Evolutionary conservation across 2,888 invertebrate species (phyloP), one percentile per base, ranked within the genome.

Genomic region (Eupithecia dodoneata): DNA sequence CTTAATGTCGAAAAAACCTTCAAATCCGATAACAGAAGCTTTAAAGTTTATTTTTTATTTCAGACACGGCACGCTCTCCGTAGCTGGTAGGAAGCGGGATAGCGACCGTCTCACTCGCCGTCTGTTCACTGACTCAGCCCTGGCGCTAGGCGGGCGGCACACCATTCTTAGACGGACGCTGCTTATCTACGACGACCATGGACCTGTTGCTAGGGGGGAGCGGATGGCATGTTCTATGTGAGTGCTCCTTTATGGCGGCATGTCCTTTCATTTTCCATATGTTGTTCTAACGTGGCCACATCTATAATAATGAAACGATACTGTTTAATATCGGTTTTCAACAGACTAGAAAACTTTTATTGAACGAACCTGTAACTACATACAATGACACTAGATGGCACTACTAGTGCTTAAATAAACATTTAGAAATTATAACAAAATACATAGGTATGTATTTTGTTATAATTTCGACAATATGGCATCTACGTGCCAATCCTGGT

Each of bases 171-270:
- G 97, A 72, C 97, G 97, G 89, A 98, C 99, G 9, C 92, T 99
- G 52, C 98, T 98, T 2, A 96, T 99, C 72, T 98, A 97, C 86
- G 98, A 98, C 87, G 98, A 98, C 87, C 96, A 97, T 87, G 98
- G 98, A 0, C 98, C 98, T 0, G 96, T 97, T 79, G 98, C 98
- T 0, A 94, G 99, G 81, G 99, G 99, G 15, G 98, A 98, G 90
- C 93, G 99, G 80, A 94, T 99, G 87, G 98, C 98, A 0, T 99
- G 99, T 90, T 97, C 98, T 10, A 96, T 96, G 98, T 98, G 91
- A 96, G 95, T 30, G 30, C 30, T 30, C 30, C 30, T 30, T 30
- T 30, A 30, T 30, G 30, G 30, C 1, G 30, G 30, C 30, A 30
- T 30, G 30, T 30, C 30, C 30, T 30, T 30, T 30, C 30, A 30